Conservation (phyloP, 2,113 vertebrate species). For the Zosterops pallidus region DNA sequence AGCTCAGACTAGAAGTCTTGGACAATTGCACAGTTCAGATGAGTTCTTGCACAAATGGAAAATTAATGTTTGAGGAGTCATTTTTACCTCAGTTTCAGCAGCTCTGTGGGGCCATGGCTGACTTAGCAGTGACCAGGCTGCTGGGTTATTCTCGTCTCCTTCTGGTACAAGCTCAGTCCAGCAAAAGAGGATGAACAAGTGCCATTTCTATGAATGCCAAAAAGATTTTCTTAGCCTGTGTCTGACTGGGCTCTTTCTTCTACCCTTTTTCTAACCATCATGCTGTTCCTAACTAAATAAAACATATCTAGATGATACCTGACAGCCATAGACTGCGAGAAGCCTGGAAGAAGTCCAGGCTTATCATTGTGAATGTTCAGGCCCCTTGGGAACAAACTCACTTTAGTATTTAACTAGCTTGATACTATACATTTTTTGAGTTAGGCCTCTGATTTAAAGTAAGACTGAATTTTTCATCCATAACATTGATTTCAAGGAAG, state of each 20-base stretch:
- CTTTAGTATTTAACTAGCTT: not conserved
- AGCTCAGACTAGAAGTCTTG: not conserved
- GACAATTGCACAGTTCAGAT: not conserved
- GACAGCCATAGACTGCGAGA: not conserved
- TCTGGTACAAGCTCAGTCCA: not conserved
- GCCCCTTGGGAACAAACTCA: not conserved
- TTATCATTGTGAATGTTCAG: not conserved
- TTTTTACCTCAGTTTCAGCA: not conserved
- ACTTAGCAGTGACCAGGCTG: not conserved
- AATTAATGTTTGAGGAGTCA: not conserved
- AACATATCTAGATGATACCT: not conserved
- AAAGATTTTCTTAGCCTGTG: not conserved
- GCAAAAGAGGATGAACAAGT: not conserved
- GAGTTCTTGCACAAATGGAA: not conserved
- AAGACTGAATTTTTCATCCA: not conserved
- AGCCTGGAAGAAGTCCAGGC: not conserved
- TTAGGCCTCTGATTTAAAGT: not conserved
- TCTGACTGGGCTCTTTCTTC: not conserved
- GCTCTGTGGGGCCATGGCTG: not conserved
- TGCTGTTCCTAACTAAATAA: not conserved
- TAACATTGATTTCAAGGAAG: not conserved
- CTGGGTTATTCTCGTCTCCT: not conserved
- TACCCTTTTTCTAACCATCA: not conserved
- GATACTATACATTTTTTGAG: not conserved
- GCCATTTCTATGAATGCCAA: not conserved